Evolutionary conservation across 1,140 invertebrate species (phyloP), one percentile per base, ranked within the genome.

Genomic region (Penaeus vannamei): DNA sequence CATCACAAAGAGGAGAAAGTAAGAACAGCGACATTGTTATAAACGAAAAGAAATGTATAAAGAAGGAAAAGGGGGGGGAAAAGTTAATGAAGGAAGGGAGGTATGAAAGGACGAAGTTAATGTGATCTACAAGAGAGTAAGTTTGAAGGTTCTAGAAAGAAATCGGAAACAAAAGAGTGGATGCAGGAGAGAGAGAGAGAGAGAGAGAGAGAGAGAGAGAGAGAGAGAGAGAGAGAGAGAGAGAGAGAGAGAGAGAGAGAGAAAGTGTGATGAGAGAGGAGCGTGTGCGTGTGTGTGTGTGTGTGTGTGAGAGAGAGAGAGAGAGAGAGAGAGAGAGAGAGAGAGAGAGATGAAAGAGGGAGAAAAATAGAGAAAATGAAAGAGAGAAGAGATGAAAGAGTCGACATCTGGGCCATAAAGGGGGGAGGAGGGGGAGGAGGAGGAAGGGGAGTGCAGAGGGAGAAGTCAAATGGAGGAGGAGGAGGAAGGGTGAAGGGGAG

Each of bases 291-390:
- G n/a, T n/a, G n/a, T n/a, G n/a, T n/a, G n/a, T n/a, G n/a, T n/a
- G n/a, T n/a, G n/a, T n/a, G n/a, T n/a, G n/a, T n/a, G n/a, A 76
- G 72, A 76, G 72, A 76, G 72, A 76, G 72, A 76, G 72, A 76
- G 72, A 76, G 72, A 26, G 42, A 22, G 42, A 20, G 20, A 2
- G 20, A 20, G 2, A 2, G 20, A 76, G 19, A 2, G 1, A 22
- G 42, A 22, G 19, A 36, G 4, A 19, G 2, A 19, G 20, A 36
- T 4, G 19, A 12, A 46, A 36, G 7, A 3, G 7, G 3, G n/a
- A 22, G 12, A 32, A 8, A 23, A 26, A 26, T 4, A 59, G 80
- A 26, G 26, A 26, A 26, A 59, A 26, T 29, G 46, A 60, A 59
- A 2, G 19, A 61, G 59, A 61, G 60, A 62, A 26, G 32, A 46